Percentiles rank a stretch among this genome's conserved stretches.
Conservation (phyloP, 2,888 invertebrate genomes). For the Pteria penguin region DNA sequence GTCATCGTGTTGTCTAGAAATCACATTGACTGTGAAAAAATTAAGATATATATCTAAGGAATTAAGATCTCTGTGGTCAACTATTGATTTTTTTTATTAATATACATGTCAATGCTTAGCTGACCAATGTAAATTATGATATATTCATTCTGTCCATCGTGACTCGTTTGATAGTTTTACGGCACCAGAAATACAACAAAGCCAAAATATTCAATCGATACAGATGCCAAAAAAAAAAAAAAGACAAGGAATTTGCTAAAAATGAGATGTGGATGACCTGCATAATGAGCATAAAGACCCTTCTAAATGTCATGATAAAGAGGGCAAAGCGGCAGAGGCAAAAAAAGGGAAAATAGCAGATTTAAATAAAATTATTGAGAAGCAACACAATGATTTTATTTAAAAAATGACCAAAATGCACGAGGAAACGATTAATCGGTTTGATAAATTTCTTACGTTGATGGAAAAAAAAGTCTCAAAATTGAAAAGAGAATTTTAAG, state of each 20-base stretch:
- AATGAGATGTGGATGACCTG: too few relatives aligned
- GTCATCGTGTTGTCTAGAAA: too few relatives aligned
- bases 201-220: slow-evolving; percentile 15
- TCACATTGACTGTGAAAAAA: too few relatives aligned
- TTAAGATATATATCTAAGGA: too few relatives aligned
- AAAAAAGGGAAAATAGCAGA: not conserved
- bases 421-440: not conserved
- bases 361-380: not conserved
- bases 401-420: not conserved
- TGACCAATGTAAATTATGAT: too few relatives aligned
- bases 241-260: not conserved
- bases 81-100: too few relatives aligned
- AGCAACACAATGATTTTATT: not conserved
- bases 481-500: too few relatives aligned
- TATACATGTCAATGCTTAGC: too few relatives aligned
- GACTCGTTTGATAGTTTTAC: slow-evolving; percentile 24
- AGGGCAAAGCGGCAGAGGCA: not conserved
- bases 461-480: slow-evolving; percentile 2
- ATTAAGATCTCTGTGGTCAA: too few relatives aligned
- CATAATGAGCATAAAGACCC: not conserved
- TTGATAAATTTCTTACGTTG: slow-evolving; percentile 2
- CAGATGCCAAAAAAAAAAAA: not conserved
- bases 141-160: slow-evolving; percentile 29
- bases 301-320: not conserved
- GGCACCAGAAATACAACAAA: slow-evolving; percentile 24